phyloP scores from a whole-genome alignment of 1,140 invertebrate species.

The Trichonephila clavipes region DNA sequence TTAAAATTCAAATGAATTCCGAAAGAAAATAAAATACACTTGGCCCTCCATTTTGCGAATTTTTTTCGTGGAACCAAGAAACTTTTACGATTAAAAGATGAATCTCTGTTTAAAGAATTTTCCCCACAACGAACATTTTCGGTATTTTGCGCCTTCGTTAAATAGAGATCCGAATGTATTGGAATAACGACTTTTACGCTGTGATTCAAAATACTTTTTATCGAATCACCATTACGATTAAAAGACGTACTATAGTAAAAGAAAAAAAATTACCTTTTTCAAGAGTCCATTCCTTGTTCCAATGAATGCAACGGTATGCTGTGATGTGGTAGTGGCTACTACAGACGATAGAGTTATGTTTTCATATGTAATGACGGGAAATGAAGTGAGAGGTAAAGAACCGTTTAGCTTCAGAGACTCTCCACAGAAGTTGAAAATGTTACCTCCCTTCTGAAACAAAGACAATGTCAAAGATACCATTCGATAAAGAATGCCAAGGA shows the following conservation, averaged over 20 bases:
- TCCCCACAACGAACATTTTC: no score
- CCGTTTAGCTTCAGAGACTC: conserved; percentile 95
- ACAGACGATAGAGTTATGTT: conserved; percentile 86
- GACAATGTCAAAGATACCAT: conserved; percentile 60
- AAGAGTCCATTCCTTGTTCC: conserved; percentile 89
- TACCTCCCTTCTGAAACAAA: conserved; percentile 86
- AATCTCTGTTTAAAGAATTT: no score
- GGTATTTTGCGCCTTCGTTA: no score
- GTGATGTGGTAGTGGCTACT: conserved; percentile 88
- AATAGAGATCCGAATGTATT: no score
- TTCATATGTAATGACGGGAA: conserved; percentile 87
- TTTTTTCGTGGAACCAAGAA: no score
- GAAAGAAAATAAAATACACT: no score
- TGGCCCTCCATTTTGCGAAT: no score
- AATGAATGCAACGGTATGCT: conserved; percentile 94
- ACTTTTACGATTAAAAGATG: no score
- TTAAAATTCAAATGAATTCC: no score
- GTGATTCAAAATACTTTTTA: no score
- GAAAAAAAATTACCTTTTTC: conserved; percentile 86
- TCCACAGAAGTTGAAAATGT: conserved; percentile 95
- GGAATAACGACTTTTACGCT: no score
- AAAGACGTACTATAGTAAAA: background rate
- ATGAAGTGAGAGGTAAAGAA: conserved; percentile 88
- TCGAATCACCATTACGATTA: no score
- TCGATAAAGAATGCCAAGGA: background rate